These are phyloP conservation scores for Coregonus ussuriensis DNA, from an alignment of 2,797 vertebrate species.

Conservation along the genomic window DNA sequence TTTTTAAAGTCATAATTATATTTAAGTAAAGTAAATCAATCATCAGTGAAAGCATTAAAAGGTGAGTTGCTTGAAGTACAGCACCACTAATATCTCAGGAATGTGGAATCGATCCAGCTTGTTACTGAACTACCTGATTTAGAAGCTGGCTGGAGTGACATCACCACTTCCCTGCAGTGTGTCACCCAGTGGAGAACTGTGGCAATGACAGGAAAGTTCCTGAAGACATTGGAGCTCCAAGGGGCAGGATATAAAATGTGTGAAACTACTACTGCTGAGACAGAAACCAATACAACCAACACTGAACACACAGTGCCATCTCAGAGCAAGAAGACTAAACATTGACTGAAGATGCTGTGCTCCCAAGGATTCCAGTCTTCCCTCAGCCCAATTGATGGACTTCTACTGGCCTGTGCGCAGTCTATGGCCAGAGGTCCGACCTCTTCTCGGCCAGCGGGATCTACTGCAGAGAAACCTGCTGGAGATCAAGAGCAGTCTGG, in stretches of 20 bases:
- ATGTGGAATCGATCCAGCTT: neutral
- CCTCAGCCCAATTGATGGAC: too few species aligned
- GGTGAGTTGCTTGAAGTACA: neutral
- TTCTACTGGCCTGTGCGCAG: too few species aligned
- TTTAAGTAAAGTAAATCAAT: too few species aligned
- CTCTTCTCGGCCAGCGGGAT: too few species aligned
- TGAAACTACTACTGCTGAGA: neutral
- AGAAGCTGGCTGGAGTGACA: neutral
- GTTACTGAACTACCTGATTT: neutral
- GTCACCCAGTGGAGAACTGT: conserved; percentile 8
- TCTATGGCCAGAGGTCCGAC: too few species aligned
- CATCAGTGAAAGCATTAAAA: too few species aligned
- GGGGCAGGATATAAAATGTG: neutral
- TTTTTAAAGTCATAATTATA: too few species aligned
- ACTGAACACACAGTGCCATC: too few species aligned
- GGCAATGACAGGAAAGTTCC: conserved; percentile 1
- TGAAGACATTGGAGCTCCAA: neutral
- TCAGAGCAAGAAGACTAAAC: too few species aligned
- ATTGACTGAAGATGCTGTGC: too few species aligned
- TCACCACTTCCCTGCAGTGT: neutral
- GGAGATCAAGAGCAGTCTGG: conserved; percentile 73
- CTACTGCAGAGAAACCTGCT: conserved; percentile 46
- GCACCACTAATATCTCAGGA: neutral
- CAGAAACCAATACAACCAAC: too few species aligned
- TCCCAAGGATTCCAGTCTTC: too few species aligned